A percentile compares a stretch with the other conserved stretches of the same genome.
Evolutionary conservation across 2,888 invertebrate genomes (phyloP).

Genomic region (Yponomeuta plumbellus): DNA sequence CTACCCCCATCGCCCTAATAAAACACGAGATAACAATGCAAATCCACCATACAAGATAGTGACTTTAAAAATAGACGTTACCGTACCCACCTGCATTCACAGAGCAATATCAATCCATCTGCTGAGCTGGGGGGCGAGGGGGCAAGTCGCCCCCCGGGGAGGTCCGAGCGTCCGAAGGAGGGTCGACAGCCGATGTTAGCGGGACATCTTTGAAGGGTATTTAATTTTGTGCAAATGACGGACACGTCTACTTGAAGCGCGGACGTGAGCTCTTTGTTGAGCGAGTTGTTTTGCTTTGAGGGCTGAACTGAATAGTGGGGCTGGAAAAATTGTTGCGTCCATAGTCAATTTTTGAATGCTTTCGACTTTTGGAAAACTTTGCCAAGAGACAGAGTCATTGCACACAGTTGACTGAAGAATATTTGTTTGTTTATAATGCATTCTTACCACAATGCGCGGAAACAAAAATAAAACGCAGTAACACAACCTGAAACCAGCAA

Average conservation of each 20-base stretch:
- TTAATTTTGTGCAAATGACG: conserved; percentile 73
- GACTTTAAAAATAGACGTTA: conserved; percentile 58
- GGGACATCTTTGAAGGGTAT: conserved; percentile 58
- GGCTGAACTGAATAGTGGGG: not conserved
- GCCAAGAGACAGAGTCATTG: no score
- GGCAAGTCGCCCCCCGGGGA: conserved; percentile 22
- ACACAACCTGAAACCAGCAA: not conserved
- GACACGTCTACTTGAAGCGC: conserved; percentile 27
- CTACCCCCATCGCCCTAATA: not conserved
- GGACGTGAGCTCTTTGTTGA: conserved; percentile 12
- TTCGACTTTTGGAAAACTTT: no score
- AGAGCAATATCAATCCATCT: conserved; percentile 70
- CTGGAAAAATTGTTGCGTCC: not conserved
- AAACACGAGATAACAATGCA: conserved; percentile 7
- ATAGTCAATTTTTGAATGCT: no score
- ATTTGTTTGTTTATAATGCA: no score
- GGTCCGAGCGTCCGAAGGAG: conserved; percentile 26
- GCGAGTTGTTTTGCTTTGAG: not conserved
- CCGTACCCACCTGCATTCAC: conserved; percentile 63
- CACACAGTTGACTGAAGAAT: no score
- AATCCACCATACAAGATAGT: conserved; percentile 23
- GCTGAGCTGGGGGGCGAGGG: conserved; percentile 37
- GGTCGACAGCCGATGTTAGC: conserved; percentile 40
- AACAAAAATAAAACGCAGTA: no score
- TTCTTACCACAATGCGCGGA: no score